phyloP scores from a whole-genome alignment of 2,113 vertebrate species.

The Tragelaphus imberbis region DNA sequence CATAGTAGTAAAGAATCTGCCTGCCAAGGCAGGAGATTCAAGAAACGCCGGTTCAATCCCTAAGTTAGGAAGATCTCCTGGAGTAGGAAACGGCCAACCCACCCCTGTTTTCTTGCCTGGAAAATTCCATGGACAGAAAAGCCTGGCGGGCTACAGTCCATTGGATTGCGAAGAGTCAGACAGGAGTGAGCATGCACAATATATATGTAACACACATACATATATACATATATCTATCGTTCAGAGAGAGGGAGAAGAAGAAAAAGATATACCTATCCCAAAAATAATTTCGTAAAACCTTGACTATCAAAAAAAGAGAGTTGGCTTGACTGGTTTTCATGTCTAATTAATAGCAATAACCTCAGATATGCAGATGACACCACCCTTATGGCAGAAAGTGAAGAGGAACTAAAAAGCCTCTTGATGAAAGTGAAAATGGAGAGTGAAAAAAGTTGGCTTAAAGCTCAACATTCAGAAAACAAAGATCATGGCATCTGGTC shows the following conservation, averaged over 20 bases:
- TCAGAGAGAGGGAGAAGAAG: neutral
- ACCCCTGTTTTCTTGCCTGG: neutral
- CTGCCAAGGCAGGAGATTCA: neutral
- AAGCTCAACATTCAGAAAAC: too few relatives aligned
- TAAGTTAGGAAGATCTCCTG: neutral
- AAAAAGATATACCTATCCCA: neutral
- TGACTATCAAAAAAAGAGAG: neutral
- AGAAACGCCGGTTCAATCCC: neutral
- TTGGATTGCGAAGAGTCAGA: neutral
- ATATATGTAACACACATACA: neutral
- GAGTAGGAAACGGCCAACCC: neutral
- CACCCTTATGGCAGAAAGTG: too few relatives aligned
- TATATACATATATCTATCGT: neutral
- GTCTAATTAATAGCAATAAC: neutral
- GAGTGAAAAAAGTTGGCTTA: too few relatives aligned
- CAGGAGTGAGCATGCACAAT: neutral
- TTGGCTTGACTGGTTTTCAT: neutral
- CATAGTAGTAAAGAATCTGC: neutral
- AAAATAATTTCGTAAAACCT: neutral
- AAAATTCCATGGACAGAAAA: neutral
- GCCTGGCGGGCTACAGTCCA: neutral
- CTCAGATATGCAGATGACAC: too few relatives aligned
- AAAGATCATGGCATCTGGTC: too few relatives aligned
- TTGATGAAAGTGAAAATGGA: too few relatives aligned
- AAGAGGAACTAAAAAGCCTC: too few relatives aligned